phyloP scores from a whole-genome alignment of 2,113 vertebrate species.

The Potamarius usumacintae region DNA sequence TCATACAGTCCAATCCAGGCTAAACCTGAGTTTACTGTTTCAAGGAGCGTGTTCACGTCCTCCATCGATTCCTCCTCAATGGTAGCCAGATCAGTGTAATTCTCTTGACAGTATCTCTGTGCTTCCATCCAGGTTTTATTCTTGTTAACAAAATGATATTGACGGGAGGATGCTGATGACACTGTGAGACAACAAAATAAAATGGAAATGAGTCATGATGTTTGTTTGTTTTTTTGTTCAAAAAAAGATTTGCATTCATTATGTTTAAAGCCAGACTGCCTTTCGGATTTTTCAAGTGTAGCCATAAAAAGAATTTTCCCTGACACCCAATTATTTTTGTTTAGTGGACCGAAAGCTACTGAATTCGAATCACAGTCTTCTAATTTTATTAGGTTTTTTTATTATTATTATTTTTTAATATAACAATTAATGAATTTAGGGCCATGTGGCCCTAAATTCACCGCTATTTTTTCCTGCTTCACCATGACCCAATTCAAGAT shows the following conservation, averaged over 20 bases:
- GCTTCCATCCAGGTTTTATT: conserved; percentile 33
- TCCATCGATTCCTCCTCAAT: conserved; percentile 28
- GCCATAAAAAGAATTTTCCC: too few relatives aligned
- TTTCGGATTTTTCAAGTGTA: too few relatives aligned
- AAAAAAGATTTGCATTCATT: neutral
- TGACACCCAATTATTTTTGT: too few relatives aligned
- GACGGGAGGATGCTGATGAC: neutral
- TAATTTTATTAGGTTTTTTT: too few relatives aligned
- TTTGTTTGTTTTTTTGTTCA: neutral
- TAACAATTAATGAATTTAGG: too few relatives aligned
- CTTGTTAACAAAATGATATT: conserved; percentile 17
- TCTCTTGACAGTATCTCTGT: conserved; percentile 33
- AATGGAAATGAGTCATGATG: neutral
- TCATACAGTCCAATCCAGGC: conserved; percentile 43
- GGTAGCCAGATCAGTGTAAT: conserved; percentile 42
- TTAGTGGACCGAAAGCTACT: too few relatives aligned
- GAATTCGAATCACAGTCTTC: too few relatives aligned
- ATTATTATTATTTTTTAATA: too few relatives aligned
- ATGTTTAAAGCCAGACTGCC: too few relatives aligned
- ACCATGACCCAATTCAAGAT: too few relatives aligned
- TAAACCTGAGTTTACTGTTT: neutral
- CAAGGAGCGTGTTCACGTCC: conserved; percentile 8
- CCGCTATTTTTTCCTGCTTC: too few relatives aligned
- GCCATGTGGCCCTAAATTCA: too few relatives aligned
- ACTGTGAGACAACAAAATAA: neutral